A percentile compares a stretch with the other conserved stretches of the same genome.
Evolutionary conservation across 2,888 invertebrate genomes (phyloP).

Genomic region (Aspidiotus rigidus): DNA sequence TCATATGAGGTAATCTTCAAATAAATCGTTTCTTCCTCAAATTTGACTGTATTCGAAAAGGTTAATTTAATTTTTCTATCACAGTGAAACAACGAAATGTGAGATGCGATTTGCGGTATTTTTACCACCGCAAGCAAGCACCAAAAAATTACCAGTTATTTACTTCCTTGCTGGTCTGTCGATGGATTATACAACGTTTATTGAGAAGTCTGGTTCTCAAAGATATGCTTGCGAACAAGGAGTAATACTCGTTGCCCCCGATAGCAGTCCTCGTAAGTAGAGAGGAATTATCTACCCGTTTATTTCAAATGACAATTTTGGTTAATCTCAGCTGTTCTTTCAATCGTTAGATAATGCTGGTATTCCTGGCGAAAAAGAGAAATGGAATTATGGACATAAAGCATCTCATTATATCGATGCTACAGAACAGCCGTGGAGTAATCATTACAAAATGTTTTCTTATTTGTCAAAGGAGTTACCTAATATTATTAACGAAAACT

Average conservation of each 20-base stretch:
- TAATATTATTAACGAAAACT: constrained; percentile 62
- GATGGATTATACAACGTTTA: constrained; percentile 91
- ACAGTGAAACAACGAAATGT: constrained; percentile 65
- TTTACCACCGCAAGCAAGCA: constrained; percentile 67
- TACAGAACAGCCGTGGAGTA: constrained; percentile 79
- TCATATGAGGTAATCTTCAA: constrained; percentile 57
- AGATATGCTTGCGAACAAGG: constrained; percentile 76
- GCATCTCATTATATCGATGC: constrained; percentile 97
- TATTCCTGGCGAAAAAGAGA: constrained; percentile 81
- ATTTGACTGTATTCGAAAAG: no score
- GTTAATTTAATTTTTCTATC: background rate
- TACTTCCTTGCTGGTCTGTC: constrained; percentile 88
- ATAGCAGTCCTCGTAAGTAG: constrained; percentile 72
- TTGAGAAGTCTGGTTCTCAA: constrained; percentile 92
- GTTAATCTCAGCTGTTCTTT: background rate
- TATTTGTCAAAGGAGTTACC: constrained; percentile 85
- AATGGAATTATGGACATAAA: constrained; percentile 88
- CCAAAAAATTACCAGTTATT: constrained; percentile 64
- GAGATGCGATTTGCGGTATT: constrained; percentile 89
- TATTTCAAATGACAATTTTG: background rate
- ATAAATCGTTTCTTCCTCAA: background rate
- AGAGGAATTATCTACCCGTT: background rate
- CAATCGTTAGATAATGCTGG: constrained; percentile 43
- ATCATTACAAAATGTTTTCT: constrained; percentile 87
- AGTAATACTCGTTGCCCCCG: constrained; percentile 82